Evolutionary conservation across 2,888 invertebrate genomes (phyloP).

Genomic region (Lapara coniferarum): DNA sequence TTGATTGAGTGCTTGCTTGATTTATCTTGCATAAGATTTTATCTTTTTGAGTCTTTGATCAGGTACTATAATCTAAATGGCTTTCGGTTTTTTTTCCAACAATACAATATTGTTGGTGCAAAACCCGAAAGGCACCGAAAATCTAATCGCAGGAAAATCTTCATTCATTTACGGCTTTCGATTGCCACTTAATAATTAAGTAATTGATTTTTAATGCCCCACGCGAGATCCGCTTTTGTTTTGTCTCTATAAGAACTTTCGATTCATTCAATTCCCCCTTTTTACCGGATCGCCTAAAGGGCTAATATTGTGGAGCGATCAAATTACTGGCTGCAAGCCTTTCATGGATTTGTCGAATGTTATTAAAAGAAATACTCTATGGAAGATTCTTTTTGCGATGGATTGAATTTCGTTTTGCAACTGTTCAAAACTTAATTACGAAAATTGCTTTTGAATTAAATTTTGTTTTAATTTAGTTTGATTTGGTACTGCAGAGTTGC

Average conservation of each 20-base stretch:
- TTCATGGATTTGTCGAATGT: constrained; percentile 51
- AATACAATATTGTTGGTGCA: background rate
- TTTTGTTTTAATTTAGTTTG: background rate
- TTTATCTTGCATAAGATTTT: too few species aligned
- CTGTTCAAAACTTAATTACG: constrained; percentile 8
- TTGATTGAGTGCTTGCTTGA: too few species aligned
- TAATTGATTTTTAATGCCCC: constrained; percentile 39
- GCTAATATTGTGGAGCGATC: constrained; percentile 59
- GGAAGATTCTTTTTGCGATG: constrained; percentile 6
- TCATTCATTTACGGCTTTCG: constrained; percentile 34
- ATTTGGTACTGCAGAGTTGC: background rate
- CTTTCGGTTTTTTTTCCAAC: too few species aligned
- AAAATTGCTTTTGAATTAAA: background rate
- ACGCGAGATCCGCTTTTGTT: constrained; percentile 29
- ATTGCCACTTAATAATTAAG: constrained; percentile 32
- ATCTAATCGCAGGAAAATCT: background rate
- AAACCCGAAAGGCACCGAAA: background rate
- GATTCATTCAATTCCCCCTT: constrained; percentile 57
- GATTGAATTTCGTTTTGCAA: constrained; percentile 24
- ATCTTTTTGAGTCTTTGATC: too few species aligned
- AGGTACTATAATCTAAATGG: too few species aligned
- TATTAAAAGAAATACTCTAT: constrained; percentile 46
- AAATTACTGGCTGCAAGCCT: constrained; percentile 57
- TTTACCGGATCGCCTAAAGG: constrained; percentile 49
- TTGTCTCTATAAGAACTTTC: constrained; percentile 29